Percentiles rank a stretch among this genome's conserved stretches.
Conservation (phyloP, 2,888 invertebrate genomes). For the Pinctada fucata region DNA sequence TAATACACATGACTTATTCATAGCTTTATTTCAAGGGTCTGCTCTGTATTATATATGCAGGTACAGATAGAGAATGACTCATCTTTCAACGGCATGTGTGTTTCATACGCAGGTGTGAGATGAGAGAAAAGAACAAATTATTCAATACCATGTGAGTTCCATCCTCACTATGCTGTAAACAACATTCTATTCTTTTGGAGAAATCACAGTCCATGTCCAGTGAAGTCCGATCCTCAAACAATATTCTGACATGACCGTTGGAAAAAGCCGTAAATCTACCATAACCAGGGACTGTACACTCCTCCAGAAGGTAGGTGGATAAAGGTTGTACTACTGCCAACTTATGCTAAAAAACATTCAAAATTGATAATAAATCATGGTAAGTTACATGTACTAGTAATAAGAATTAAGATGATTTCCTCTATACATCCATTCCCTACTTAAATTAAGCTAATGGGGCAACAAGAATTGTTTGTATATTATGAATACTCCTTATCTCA, state of each 20-base stretch:
- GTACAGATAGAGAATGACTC: no score
- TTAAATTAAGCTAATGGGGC: no score
- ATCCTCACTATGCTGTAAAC: conserved; percentile 52
- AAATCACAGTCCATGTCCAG: conserved; percentile 70
- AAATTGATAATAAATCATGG: neutral
- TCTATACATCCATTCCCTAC: no score
- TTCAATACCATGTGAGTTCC: neutral
- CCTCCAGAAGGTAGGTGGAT: conserved; percentile 63
- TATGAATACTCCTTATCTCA: no score
- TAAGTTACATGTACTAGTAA: neutral
- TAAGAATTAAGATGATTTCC: neutral
- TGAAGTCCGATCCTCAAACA: conserved; percentile 70
- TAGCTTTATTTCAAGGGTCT: no score
- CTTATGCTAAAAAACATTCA: conserved; percentile 46
- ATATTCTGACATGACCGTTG: conserved; percentile 68
- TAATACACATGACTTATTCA: no score
- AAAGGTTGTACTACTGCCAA: conserved; percentile 54
- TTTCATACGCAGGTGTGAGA: no score
- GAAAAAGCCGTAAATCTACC: conserved; percentile 71
- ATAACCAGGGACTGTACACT: conserved; percentile 64
- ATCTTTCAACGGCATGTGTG: no score
- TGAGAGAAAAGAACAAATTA: no score
- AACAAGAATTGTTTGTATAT: no score
- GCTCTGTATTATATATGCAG: no score
- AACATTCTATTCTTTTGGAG: conserved; percentile 50